Percentiles rank a stretch among this genome's conserved stretches.
Conservation (phyloP, 2,113 vertebrate species). For the Ophiodon elongatus region DNA sequence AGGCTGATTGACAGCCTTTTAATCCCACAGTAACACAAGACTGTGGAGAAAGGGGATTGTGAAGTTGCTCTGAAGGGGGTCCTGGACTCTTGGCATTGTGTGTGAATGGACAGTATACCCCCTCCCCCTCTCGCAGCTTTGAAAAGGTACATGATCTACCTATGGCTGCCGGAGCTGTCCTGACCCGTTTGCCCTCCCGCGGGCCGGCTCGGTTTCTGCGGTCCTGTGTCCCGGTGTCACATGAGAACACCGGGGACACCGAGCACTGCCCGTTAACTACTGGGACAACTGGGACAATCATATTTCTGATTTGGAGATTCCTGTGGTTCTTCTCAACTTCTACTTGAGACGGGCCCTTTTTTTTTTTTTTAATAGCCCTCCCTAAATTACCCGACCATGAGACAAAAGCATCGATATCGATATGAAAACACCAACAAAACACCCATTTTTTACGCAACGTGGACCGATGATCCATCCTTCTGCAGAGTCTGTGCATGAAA, state of each 20-base stretch:
- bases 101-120: constrained; percentile 53
- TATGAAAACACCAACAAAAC: not conserved
- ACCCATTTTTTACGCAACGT: fast-evolving
- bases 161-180: constrained; percentile 45
- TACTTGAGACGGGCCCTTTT: not conserved
- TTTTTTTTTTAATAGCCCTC: not conserved
- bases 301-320: constrained; percentile 9
- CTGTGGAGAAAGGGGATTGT: constrained; percentile 41
- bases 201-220: constrained; percentile 76
- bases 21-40: constrained; percentile 66
- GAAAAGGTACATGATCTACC: constrained; percentile 69
- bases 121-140: constrained; percentile 44
- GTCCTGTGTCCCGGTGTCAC: constrained; percentile 71
- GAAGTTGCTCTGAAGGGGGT: constrained; percentile 62
- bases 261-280: constrained; percentile 31
- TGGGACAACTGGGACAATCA: not conserved
- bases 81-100: constrained; percentile 59
- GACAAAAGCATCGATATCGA: not conserved
- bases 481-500: not conserved
- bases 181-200: constrained; percentile 67
- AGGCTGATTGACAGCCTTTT: constrained; percentile 54
- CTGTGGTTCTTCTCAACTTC: not conserved
- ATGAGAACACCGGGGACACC: constrained; percentile 46
- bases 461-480: constrained; percentile 10
- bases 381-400: not conserved